phyloP scores from a whole-genome alignment of 2,113 vertebrate species.

The Zosterops pallidus region DNA sequence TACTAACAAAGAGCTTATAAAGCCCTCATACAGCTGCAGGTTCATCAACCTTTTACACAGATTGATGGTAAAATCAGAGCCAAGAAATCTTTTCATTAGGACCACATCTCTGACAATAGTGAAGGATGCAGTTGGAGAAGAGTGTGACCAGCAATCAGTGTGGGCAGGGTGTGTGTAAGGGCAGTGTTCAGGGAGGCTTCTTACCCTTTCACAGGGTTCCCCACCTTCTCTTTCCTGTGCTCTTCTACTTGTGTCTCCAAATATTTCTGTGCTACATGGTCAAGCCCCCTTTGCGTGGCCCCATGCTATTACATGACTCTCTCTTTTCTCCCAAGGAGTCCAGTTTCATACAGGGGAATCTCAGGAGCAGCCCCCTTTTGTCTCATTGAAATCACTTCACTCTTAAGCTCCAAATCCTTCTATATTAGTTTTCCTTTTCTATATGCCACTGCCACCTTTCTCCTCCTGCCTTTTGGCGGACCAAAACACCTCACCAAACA shows the following conservation, averaged over 20 bases:
- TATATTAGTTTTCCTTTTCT: background rate
- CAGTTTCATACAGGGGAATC: background rate
- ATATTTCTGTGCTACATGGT: background rate
- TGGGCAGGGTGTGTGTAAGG: rapidly evolving
- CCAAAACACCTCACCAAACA: background rate
- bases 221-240: background rate
- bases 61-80: background rate
- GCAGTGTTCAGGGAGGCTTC: background rate
- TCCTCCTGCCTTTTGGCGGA: background rate
- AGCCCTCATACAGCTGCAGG: background rate
- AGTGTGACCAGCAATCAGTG: background rate
- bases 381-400: background rate
- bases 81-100: background rate
- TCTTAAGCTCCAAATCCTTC: background rate
- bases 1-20: background rate
- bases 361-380: background rate
- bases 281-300: background rate
- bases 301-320: background rate
- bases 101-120: background rate
- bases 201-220: background rate
- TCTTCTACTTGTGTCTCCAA: background rate
- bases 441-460: background rate
- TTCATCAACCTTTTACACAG: background rate
- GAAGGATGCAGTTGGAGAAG: background rate
- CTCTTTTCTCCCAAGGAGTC: background rate